These are phyloP conservation scores for Candidula unifasciata DNA, from an alignment of 2,888 invertebrate genomes.

Conservation along the genomic window DNA sequence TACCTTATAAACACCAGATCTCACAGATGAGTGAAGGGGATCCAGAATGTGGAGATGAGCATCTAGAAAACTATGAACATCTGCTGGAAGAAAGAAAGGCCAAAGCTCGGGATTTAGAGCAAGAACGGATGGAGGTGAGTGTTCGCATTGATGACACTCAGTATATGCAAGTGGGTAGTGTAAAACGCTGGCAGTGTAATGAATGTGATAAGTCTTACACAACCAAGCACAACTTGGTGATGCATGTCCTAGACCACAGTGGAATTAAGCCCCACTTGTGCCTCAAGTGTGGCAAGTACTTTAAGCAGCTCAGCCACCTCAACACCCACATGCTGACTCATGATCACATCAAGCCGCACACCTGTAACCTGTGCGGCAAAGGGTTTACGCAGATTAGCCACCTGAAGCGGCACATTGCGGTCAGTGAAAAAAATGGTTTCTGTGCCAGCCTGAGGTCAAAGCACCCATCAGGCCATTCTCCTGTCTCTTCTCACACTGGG, in stretches of 20 bases:
- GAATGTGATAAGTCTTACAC: conserved; percentile 76
- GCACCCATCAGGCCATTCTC: conserved; percentile 43
- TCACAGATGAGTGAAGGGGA: conserved; percentile 2
- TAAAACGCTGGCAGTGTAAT: conserved; percentile 76
- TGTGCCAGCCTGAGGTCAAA: conserved; percentile 67
- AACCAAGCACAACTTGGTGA: conserved; percentile 77
- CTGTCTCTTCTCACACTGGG: conserved; percentile 34
- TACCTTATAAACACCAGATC: conserved; percentile 23
- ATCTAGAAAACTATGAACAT: conserved; percentile 52
- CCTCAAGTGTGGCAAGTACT: conserved; percentile 76
- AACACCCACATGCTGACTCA: conserved; percentile 77
- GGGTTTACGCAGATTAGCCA: conserved; percentile 77
- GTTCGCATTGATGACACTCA: conserved; percentile 75
- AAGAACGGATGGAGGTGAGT: conserved; percentile 71
- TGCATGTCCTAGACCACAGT: conserved; percentile 76
- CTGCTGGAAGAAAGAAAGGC: conserved; percentile 55
- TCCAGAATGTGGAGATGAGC: conserved; percentile 34
- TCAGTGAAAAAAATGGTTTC: conserved; percentile 55
- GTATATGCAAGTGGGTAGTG: conserved; percentile 70
- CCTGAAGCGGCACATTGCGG: conserved; percentile 76
- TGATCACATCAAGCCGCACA: conserved; percentile 75
- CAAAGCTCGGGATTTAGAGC: conserved; percentile 53
- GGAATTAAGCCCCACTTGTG: conserved; percentile 77
- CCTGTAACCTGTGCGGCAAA: conserved; percentile 74
- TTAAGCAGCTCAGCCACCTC: conserved; percentile 77